Evolutionary conservation across 2,888 invertebrate genomes (phyloP), one percentile per base, ranked within the genome.

Genomic region (Scelioninae gen. 2): DNA sequence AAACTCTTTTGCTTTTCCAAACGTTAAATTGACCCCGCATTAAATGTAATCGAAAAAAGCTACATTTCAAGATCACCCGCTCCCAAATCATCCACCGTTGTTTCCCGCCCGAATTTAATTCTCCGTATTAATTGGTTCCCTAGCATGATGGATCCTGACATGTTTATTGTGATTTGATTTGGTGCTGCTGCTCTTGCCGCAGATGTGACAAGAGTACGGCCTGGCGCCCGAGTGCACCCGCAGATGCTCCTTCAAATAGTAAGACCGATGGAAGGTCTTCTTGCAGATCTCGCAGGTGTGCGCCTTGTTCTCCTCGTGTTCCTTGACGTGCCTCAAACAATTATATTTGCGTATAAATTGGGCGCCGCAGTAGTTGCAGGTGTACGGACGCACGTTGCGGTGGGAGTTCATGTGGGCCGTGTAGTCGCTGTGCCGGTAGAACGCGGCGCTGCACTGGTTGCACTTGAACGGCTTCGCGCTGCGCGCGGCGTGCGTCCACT

Each of bases 161-260:
- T 96, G 95, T 85, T 95, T 95, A 82, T 95, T 95, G 82, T 96
- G 95, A 87, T 96, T 96, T 43, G 94, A 94, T 87, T 95, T 95
- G 61, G 95, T 95, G 78, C 94, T 93, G 48, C 94, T 94, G 6
- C 94, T 93, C 87, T 96, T 96, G 25, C 95, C 95, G 86, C 96
- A 96, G 68, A 96, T 93, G 81, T 93, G 93, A 87, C 96, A 96
- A 0, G 93, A 90, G 86, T 92, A 95, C 28, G 95, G 95, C 57
- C 93, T 86, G 33, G 89, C 91, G 0, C 95, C 95, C 65, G 93
- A 93, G 83, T 96, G 96, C 55, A 94, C 93, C 77, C 94, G 90
- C 88, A 94, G 91, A 83, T 96, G 96, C 83, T 95, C 95, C 39
- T 94, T 93, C 52, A 96, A 88, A 87, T 96, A 96, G 84, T 96